These are phyloP conservation scores for Ornithoptera priamus DNA, from an alignment of 2,888 invertebrate genomes.

Conservation along the genomic window DNA sequence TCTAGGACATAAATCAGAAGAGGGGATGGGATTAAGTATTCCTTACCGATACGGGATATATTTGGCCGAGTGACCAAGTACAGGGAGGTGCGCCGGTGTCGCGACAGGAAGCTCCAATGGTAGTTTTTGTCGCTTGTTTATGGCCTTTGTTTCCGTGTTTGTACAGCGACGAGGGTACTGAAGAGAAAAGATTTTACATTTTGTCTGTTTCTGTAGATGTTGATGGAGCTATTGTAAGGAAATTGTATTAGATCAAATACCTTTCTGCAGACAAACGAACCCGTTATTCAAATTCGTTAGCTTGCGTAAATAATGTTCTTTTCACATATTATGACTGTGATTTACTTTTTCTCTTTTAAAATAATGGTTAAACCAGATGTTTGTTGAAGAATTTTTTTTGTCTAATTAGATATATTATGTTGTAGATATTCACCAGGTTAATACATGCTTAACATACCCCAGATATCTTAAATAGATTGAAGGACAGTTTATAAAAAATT, in stretches of 20 bases:
- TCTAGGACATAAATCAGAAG: conserved; percentile 58
- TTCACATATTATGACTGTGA: conserved; percentile 23
- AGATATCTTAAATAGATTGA: no score
- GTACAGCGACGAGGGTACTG: conserved; percentile 35
- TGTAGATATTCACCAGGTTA: no score
- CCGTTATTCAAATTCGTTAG: conserved; percentile 26
- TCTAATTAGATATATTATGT: no score
- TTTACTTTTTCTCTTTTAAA: conserved; percentile 17
- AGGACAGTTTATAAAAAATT: no score
- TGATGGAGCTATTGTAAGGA: conserved; percentile 9
- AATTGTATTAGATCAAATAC: conserved; percentile 22
- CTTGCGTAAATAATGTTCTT: conserved; percentile 23
- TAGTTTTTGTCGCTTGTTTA: conserved; percentile 59
- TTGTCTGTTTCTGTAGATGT: conserved; percentile 18
- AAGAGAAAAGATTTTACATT: conserved; percentile 29
- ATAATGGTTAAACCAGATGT: conserved; percentile 9
- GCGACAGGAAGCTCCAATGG: conserved; percentile 57
- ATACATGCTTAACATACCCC: no score
- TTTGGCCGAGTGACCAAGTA: conserved; percentile 53
- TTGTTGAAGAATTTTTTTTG: conserved; percentile 2
- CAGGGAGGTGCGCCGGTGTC: conserved; percentile 36
- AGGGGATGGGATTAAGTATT: conserved; percentile 36
- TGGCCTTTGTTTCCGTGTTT: conserved; percentile 59
- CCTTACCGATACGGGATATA: conserved; percentile 38
- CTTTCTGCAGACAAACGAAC: conserved; percentile 22